Base-by-base conservation (phyloP, 2,797 vertebrate genomes). In the Manis pentadactyla region DNA sequence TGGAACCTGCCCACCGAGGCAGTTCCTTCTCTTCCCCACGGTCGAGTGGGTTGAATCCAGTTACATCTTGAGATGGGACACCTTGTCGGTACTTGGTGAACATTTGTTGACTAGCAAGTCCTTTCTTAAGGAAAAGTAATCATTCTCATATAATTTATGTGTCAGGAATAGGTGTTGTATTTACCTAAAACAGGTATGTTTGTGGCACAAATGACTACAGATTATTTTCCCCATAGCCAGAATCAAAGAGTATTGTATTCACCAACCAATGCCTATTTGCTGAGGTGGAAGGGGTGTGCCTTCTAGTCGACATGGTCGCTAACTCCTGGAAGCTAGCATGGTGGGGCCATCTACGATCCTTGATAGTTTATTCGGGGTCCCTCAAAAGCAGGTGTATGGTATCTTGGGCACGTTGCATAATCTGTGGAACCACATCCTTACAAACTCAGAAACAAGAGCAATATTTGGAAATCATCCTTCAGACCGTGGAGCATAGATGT, bases 101-200 rank as follows among this genome's bases (percentile, higher is more conserved):
- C 61, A 68, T 71, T 27, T 42, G 49, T 68, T 69, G n/a, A 39
- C 39, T 25, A 79, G 19, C 37, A 73, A 86, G 87, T 83, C 25
- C 46, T 90, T 96, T 57, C 63, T 53, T 69, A 81, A 84, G 57
- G 57, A 69, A 74, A 93, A 91, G 83, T 59, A 69, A 49, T 59
- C 49, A 34, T 68, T 82, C 31, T 21, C 0, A 21, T 77, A 51
- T 29, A 93, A 4, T 64, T 53, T 64, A 1, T 75, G 27, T 12
- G 51, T 69, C 49, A 31, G 15, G 14, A 23, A 14, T 51, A 74
- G 37, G 69, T 11, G 11, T 79, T 87, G 66, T 37, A 59, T 74
- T 88, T 69, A 73, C 63, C 75, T 82, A 88, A 78, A 69, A 19
- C 71, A 46, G 13, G 11, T 68, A 25, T 59, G 37, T 59, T 64